These are phyloP conservation scores for Macrophya alboannulata DNA, from an alignment of 2,888 invertebrate species.

Conservation along the genomic window DNA sequence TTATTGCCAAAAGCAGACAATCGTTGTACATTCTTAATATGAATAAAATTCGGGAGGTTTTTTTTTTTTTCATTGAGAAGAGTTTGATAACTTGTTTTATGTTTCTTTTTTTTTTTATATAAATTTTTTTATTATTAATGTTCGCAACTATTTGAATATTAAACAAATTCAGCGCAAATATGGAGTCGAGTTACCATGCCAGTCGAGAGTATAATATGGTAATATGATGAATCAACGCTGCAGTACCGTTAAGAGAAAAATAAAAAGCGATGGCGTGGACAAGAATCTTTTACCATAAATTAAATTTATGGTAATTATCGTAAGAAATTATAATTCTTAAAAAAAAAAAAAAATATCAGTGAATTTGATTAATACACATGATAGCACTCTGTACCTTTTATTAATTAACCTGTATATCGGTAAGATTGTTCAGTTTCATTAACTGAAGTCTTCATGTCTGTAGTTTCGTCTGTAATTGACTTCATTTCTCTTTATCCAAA, in stretches of 20 bases:
- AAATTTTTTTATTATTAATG: background rate
- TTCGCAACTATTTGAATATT: background rate
- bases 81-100: background rate
- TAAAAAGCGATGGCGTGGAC: background rate
- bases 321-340: background rate
- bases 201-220: background rate
- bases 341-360: background rate
- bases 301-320: background rate
- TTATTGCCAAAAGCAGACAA: background rate
- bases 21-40: background rate
- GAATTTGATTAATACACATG: background rate
- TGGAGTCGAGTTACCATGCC: background rate
- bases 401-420: too few relatives aligned
- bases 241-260: background rate
- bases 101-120: background rate
- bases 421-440: too few relatives aligned
- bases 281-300: slow-evolving; percentile 1
- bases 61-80: background rate
- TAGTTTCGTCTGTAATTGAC: too few relatives aligned
- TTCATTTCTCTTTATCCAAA: background rate
- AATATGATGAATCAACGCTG: background rate
- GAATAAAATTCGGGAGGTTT: background rate
- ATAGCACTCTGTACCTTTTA: background rate
- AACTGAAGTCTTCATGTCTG: too few relatives aligned
- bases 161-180: background rate